Percentiles rank a stretch among this genome's conserved stretches.
Evolutionary conservation across 2,113 vertebrate species (phyloP).

Genomic region (Otocyon megalotis): DNA sequence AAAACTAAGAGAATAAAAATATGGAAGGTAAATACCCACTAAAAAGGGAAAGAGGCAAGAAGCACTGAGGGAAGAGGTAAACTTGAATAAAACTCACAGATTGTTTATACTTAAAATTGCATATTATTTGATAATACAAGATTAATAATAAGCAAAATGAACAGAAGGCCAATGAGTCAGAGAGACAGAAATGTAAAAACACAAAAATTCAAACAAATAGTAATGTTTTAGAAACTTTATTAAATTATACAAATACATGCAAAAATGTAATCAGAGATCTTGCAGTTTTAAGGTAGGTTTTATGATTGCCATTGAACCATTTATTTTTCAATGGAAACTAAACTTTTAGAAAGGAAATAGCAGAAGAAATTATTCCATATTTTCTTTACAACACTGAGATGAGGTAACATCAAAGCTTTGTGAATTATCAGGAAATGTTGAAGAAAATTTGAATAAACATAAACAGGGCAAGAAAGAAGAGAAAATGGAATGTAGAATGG

Average conservation of each 20-base stretch:
- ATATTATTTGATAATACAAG: background rate
- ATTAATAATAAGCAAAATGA: background rate
- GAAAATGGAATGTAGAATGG: background rate
- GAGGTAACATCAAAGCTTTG: background rate
- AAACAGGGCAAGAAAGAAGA: background rate
- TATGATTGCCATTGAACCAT: background rate
- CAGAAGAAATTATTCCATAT: background rate
- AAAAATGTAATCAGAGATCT: background rate
- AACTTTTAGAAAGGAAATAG: background rate
- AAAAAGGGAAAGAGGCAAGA: background rate
- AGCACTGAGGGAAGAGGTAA: fast-evolving
- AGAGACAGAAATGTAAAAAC: background rate
- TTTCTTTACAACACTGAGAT: background rate
- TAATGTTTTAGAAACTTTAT: background rate
- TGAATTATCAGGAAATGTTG: background rate
- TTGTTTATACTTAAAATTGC: background rate
- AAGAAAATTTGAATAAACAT: background rate
- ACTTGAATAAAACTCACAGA: background rate
- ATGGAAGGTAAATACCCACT: background rate
- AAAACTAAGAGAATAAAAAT: background rate
- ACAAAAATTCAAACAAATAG: background rate
- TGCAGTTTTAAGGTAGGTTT: background rate
- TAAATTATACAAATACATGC: background rate
- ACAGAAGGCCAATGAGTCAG: too few species aligned
- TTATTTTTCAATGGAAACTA: background rate